Evolutionary conservation across 1,140 invertebrate genomes (phyloP), one percentile per base, ranked within the genome.

Genomic region (Brachionus angularis): DNA sequence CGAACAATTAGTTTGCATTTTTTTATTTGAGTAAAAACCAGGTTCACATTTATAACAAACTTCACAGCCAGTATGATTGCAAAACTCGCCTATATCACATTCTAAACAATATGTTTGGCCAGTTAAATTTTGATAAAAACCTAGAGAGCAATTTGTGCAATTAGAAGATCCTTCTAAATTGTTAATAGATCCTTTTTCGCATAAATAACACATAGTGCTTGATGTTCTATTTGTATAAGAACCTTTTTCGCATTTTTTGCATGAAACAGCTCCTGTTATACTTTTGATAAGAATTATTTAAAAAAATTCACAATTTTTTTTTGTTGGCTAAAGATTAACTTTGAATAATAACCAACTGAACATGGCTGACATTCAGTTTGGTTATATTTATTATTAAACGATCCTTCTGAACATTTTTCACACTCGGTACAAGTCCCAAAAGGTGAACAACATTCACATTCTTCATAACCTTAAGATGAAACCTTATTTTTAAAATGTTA

Each of bases 311-410:
- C 39, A 1, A 27, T n/a, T 42, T 42, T 42, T 16, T 42, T 10
- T 10, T 42, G n/a, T 44, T 64, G 12, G 12, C 0, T 44, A 0
- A 27, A 64, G 5, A 47, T 47, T 29, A 16, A 67, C 62, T 47
- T 46, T 14, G 62, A 44, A 18, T 47, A 67, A 23, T 47, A 27
- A 33, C 62, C 62, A 5, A 5, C 5, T 18, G 25, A 31, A 29
- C 62, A 67, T 47, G 44, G 39, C 36, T 47, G 31, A 23, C 62
- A 67, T 27, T 67, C 42, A 23, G 27, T 67, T 14, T 67, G 62
- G 21, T 67, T 67, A 34, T 25, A 67, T 42, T 67, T 46, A 23
- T 46, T 23, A 29, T 67, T 67, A 34, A 5, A 50, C 2, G 31
- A 16, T 4, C 62, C 62, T 29, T 47, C 25, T 2, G 12, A 27